These are phyloP conservation scores for Oxyteleia sp. DNA, from an alignment of 2,888 invertebrate species.

Conservation along the genomic window DNA sequence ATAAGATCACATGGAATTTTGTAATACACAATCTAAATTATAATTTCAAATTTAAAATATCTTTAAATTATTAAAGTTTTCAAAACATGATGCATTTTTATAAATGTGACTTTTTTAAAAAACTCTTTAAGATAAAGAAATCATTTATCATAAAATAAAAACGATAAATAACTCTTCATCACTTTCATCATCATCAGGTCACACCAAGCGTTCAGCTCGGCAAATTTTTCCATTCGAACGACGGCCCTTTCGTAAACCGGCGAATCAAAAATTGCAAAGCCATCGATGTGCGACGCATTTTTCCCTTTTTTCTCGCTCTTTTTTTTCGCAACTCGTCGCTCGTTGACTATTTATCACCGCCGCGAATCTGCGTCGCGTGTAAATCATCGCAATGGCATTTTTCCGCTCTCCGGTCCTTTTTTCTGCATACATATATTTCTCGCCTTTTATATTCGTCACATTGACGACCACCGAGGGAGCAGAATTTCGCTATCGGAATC, in stretches of 20 bases:
- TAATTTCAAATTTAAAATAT: too few relatives aligned
- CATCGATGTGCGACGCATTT: background rate
- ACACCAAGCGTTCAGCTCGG: background rate
- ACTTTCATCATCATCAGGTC: too few relatives aligned
- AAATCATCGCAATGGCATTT: conserved; percentile 24
- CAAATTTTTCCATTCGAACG: background rate
- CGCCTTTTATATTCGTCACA: conserved; percentile 12
- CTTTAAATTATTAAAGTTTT: too few relatives aligned
- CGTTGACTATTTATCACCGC: conserved; percentile 15
- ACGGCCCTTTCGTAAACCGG: background rate
- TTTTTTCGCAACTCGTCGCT: conserved; percentile 3
- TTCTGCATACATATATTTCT: background rate
- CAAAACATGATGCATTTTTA: too few relatives aligned
- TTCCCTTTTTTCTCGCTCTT: too few relatives aligned
- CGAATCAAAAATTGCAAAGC: conserved; percentile 6
- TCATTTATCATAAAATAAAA: too few relatives aligned
- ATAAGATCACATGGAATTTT: too few relatives aligned
- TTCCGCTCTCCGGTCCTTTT: background rate
- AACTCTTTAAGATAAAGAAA: too few relatives aligned
- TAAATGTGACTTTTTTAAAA: too few relatives aligned
- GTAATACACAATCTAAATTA: too few relatives aligned
- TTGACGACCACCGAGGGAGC: conserved; percentile 21
- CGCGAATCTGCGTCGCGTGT: conserved; percentile 18
- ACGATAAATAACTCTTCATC: too few relatives aligned
- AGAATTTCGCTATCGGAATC: conserved; percentile 35